Evolutionary conservation across 2,797 vertebrate species (phyloP), one percentile per base, ranked within the genome.

Genomic region (Capromys pilorides): DNA sequence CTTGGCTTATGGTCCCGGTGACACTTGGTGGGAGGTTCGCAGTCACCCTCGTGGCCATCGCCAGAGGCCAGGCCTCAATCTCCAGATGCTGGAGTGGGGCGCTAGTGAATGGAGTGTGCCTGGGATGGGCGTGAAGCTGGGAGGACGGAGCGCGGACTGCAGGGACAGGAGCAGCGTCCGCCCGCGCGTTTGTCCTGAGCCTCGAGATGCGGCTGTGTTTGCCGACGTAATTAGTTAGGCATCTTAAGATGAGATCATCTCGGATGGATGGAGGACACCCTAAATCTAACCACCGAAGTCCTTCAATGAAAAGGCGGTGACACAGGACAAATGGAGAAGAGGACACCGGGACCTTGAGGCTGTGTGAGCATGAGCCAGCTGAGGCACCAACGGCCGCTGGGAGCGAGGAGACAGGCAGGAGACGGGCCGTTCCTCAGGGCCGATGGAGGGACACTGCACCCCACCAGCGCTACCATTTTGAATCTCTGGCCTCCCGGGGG

Each of bases 381-480:
- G 2, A 36, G 61, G 28, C 0, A 0, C 18, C 36, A 9, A 5
- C 64, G 18, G 0, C 21, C 8, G 24, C 33, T 14, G 78, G 22
- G 31, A 67, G 49, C 41, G 1, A 26, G 59, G 59, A 84, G 75
- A 66, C 12, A 26, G 28, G n/a, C 2, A 0, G 0, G n/a, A 69
- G 1, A 19, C 31, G 24, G 28, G 26, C 11, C 2, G 6, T 45
- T 10, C 49, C 24, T 59, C 26, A 3, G 16, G 10, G 49, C 49
- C 21, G 51, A 10, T 62, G 33, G 45, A 82, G 57, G n/a, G 18
- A 64, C 1, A 22, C 31, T 24, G 24, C 2, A 7, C 57, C 73
- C 36, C 13, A 0, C 19, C 0, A 4, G 41, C 24, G 14, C 49
- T n/a, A 36, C 18, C 3, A 33, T 41, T 69, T 61, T 79, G 49